Conservation (phyloP, 2,113 vertebrate species). For the Rissa tridactyla region DNA sequence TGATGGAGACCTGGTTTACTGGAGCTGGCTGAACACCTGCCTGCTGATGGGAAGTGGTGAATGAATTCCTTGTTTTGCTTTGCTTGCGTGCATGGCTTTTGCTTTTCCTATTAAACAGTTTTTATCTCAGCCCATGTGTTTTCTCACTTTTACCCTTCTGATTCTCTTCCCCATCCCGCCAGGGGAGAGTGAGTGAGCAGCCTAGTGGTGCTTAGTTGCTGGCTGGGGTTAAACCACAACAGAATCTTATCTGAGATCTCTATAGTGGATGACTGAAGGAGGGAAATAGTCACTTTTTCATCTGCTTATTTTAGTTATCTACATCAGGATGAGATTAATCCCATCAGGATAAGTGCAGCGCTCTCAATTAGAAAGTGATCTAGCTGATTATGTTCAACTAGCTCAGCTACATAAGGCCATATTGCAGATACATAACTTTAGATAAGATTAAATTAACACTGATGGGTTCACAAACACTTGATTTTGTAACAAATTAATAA, state of each 20-base stretch:
- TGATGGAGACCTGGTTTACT: background rate
- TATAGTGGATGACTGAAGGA: background rate
- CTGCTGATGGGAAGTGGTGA: background rate
- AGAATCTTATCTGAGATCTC: background rate
- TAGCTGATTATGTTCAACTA: background rate
- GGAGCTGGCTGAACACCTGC: background rate
- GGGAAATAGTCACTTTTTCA: background rate
- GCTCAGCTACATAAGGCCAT: background rate
- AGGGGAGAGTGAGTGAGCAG: background rate
- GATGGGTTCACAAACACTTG: background rate
- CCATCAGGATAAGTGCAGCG: background rate
- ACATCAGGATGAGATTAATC: background rate
- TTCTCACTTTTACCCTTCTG: background rate
- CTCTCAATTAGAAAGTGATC: background rate
- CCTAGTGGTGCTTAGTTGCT: background rate
- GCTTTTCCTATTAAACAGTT: background rate
- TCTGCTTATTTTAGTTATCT: background rate
- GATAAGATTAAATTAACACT: background rate
- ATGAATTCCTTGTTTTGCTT: background rate
- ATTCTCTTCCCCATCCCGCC: background rate
- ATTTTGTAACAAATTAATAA: background rate
- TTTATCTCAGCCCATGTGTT: background rate
- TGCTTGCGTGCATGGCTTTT: background rate
- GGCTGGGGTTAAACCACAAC: background rate
- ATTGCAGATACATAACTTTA: background rate